Percentiles rank a stretch among this genome's conserved stretches.
Evolutionary conservation across 2,797 vertebrate genomes (phyloP).

Genomic region (Acipenser oxyrinchus): DNA sequence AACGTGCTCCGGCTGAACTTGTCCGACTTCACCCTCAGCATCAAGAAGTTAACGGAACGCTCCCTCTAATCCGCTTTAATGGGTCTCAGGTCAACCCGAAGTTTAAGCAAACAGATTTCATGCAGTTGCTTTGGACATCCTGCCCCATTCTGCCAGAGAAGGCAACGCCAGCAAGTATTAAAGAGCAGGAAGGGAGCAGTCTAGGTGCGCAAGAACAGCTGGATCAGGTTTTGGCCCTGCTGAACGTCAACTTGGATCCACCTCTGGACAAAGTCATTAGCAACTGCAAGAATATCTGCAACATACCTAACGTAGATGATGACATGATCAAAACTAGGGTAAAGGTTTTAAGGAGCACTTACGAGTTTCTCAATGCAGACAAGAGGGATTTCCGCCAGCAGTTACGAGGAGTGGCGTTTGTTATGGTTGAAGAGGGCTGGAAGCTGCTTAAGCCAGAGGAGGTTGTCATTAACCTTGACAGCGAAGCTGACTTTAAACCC

Average conservation of each 20-base stretch:
- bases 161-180: conserved; percentile 85
- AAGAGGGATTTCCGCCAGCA: conserved; percentile 90
- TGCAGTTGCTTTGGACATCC: conserved; percentile 94
- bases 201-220: conserved; percentile 85
- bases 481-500: conserved; percentile 95
- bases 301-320: conserved; percentile 86
- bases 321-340: conserved; percentile 95
- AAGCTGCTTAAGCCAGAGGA: conserved; percentile 96
- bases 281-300: conserved; percentile 97
- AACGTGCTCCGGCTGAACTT: conserved; percentile 88
- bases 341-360: conserved; percentile 86
- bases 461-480: conserved; percentile 96
- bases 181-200: conserved; percentile 81
- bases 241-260: conserved; percentile 89
- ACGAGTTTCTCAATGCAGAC: conserved; percentile 91
- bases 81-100: conserved; percentile 97
- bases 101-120: conserved; percentile 92
- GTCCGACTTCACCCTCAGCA: conserved; percentile 87
- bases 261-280: conserved; percentile 92
- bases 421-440: conserved; percentile 98
- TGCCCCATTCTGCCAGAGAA: conserved; percentile 96
- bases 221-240: conserved; percentile 82
- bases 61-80: conserved; percentile 92
- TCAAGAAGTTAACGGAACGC: conserved; percentile 86
- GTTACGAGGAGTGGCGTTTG: conserved; percentile 82